These are phyloP conservation scores for Dasysyrphus tricinctus DNA, from an alignment of 2,888 invertebrate species.

Conservation along the genomic window DNA sequence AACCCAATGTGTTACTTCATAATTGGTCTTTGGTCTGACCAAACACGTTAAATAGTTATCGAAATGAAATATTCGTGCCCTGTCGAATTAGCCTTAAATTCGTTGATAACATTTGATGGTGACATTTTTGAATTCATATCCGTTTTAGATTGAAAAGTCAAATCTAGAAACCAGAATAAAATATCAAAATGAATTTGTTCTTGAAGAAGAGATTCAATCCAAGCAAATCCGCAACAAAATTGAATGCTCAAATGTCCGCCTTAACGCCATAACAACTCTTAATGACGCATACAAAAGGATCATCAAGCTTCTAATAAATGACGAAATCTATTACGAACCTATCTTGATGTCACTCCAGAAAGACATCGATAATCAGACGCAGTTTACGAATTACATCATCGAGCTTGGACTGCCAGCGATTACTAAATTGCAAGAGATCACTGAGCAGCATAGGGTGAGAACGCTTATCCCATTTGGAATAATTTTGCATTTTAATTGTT, in stretches of 20 bases:
- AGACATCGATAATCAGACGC: conserved; percentile 82
- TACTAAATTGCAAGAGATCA: conserved; percentile 78
- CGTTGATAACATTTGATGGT: too few species aligned
- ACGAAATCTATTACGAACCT: conserved; percentile 82
- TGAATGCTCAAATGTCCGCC: conserved; percentile 81
- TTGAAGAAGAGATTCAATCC: conserved; percentile 80
- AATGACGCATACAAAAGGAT: conserved; percentile 81
- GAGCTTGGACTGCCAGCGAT: conserved; percentile 82
- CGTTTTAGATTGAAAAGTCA: conserved; percentile 78
- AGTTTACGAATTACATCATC: conserved; percentile 81
- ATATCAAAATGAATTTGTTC: conserved; percentile 80
- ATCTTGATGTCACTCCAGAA: conserved; percentile 80
- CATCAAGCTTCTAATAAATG: conserved; percentile 80
- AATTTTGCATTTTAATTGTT: conserved; percentile 37
- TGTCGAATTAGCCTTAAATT: too few species aligned
- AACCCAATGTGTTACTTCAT: too few species aligned
- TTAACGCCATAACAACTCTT: conserved; percentile 81
- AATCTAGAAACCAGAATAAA: conserved; percentile 81
- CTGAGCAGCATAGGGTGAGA: conserved; percentile 79
- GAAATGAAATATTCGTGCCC: too few species aligned
- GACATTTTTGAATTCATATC: too few species aligned
- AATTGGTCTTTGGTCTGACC: too few species aligned
- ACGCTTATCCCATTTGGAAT: neutral
- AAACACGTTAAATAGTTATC: too few species aligned
- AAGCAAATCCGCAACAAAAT: conserved; percentile 80